These are phyloP conservation scores for Gasteruption jaculator DNA, from an alignment of 2,888 invertebrate genomes.

Conservation along the genomic window DNA sequence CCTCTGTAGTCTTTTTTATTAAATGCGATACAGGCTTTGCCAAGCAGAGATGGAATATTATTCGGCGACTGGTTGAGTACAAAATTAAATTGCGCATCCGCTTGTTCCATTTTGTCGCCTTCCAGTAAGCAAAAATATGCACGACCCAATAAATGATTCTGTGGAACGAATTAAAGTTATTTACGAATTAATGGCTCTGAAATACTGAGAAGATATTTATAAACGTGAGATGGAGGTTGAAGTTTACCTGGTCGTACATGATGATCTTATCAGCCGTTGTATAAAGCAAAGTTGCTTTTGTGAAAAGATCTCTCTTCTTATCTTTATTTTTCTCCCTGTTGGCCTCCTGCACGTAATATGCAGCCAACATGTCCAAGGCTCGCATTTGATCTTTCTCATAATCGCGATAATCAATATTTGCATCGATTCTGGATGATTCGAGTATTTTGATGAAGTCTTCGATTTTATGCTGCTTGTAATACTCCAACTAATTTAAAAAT, in stretches of 20 bases:
- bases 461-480: constrained; percentile 90
- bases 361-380: constrained; percentile 94
- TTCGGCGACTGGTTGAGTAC: constrained; percentile 92
- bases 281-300: constrained; percentile 94
- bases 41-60: constrained; percentile 94
- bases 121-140: constrained; percentile 98
- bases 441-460: constrained; percentile 92
- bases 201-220: background rate
- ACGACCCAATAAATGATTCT: constrained; percentile 95
- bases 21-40: constrained; percentile 98
- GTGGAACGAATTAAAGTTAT: constrained; percentile 21
- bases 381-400: constrained; percentile 98
- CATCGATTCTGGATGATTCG: constrained; percentile 82
- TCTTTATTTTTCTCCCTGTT: constrained; percentile 94
- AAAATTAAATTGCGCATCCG: constrained; percentile 99
- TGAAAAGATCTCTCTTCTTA: constrained; percentile 88
- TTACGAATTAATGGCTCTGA: constrained; percentile 4
- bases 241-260: constrained; percentile 93
- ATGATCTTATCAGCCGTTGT: constrained; percentile 98
- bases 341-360: constrained; percentile 95
- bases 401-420: constrained; percentile 81
- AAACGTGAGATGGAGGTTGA: constrained; percentile 2
- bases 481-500: constrained; percentile 70
- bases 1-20: constrained; percentile 95
- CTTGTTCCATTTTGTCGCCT: constrained; percentile 99